Percentiles rank a stretch among this genome's conserved stretches.
Conservation (phyloP, 1,140 invertebrate genomes). For the Drosophila melanogaster region Release_6_plus_ISO1_MT NT_033777.3:25751001-25751500, state of each 20-base stretch:
- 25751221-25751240: conserved; percentile 51
- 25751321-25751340: conserved; percentile 29
- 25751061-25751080: conserved; percentile 40
- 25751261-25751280: conserved; percentile 75
- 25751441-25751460: conserved; percentile 1
- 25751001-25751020: conserved; percentile 31
- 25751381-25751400: conserved; percentile 58
- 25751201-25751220: conserved; percentile 12
- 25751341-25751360: conserved; percentile 1
- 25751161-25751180: neutral
- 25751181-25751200: neutral
- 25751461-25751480: neutral
- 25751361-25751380: conserved; percentile 75
- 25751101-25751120: conserved; percentile 40
- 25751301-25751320: conserved; percentile 74
- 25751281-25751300: conserved; percentile 81
- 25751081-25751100: conserved; percentile 75
- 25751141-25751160: conserved; percentile 54
- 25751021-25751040: conserved; percentile 42
- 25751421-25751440: conserved; percentile 22
- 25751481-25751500: neutral
- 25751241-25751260: conserved; percentile 62
- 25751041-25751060: conserved; percentile 31
- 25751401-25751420: conserved; percentile 75
- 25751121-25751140: conserved; percentile 7